Base-by-base conservation (phyloP, 1,140 invertebrate genomes). In the Aphidius ervi region DNA sequence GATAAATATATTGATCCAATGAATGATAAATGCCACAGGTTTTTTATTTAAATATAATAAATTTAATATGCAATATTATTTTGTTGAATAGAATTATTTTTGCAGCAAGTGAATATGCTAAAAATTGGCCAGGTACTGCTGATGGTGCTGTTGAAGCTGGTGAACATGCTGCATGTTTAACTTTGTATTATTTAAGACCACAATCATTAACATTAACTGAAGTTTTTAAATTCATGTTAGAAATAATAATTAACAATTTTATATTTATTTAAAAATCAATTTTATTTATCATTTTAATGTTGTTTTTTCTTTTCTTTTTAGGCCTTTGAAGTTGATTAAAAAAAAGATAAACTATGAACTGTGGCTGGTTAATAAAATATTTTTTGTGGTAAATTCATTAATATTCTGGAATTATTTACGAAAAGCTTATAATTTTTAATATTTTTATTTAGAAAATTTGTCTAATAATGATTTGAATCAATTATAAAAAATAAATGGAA, bases 201-300 rank as follows among this genome's bases (percentile, higher is more conserved):
- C 82, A 75, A 81, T 74, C 67, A 78, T 82, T 62, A 81, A 64
- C 16, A 81, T 65, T 6, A 82, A 42, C 58, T 82, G 37, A 62
- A 47, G 53, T 65, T 23, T 9, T 43, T 9, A 20, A 46, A 41
- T 58, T 40, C 39, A 52, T 56, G 63, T 64, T 2, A 64, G 54
- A 56, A n/a, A 16, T 16, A 16, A 16, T 16, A 16, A 16, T 16
- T 16, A 16, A 16, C 16, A 16, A 16, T 40, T 42, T 7, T 49
- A 23, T 23, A 56, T 9, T 45, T 6, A 45, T 10, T 10, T 43
- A 43, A 43, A 43, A 43, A 43, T 31, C 2, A 3, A 43, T 8
- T 43, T 10, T 10, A 43, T 9, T 43, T 6, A 43, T 8, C 1
- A 43, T 43, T 43, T 10, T 8, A 43, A 43, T 43, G 7, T 43